These are phyloP conservation scores for Columbina picui DNA, from an alignment of 2,113 vertebrate genomes.

Conservation along the genomic window DNA sequence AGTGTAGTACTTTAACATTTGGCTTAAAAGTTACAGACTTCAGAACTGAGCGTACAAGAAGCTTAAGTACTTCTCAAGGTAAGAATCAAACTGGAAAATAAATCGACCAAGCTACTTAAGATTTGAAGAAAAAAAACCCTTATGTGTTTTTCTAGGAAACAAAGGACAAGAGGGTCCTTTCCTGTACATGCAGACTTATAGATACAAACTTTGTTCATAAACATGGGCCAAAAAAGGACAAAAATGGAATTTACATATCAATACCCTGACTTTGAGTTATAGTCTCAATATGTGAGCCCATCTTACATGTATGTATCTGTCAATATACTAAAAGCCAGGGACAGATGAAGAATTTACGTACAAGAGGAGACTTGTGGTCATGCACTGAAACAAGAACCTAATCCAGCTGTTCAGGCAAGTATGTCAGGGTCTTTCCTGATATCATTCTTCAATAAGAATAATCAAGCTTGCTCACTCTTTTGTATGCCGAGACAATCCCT, in stretches of 20 bases:
- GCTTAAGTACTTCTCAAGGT: neutral
- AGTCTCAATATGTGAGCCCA: neutral
- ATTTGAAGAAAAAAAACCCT: neutral
- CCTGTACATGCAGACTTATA: neutral
- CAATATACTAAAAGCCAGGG: neutral
- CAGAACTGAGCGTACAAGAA: neutral
- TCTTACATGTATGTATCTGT: neutral
- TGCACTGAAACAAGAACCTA: neutral
- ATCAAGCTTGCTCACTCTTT: neutral
- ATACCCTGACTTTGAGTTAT: neutral
- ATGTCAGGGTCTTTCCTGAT: neutral
- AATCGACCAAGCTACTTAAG: neutral
- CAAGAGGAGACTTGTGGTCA: neutral
- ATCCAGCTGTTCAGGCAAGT: neutral
- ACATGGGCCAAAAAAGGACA: neutral
- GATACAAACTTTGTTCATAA: neutral
- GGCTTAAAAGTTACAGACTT: neutral
- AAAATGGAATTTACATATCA: neutral
- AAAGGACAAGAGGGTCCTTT: neutral
- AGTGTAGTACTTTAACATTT: neutral
- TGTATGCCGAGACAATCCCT: neutral
- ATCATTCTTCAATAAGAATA: neutral
- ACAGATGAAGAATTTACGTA: neutral
- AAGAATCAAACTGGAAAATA: neutral
- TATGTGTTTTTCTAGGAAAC: neutral